Conservation (phyloP, 2,888 invertebrate genomes). For the Thereva unica region DNA sequence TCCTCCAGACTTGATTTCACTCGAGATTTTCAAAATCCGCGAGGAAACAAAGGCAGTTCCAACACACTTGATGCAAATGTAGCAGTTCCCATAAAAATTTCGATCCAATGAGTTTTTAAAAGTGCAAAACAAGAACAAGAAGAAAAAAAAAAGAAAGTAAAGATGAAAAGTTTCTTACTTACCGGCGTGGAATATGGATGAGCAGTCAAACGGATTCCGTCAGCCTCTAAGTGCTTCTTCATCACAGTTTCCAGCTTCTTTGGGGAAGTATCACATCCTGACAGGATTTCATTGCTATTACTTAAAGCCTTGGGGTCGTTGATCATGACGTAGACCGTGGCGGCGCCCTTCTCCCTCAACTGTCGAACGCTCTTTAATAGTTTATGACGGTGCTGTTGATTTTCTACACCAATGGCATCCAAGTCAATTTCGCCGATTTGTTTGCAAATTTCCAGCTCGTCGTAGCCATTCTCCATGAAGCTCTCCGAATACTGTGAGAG, state of each 20-base stretch:
- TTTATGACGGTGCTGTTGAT: slow-evolving; percentile 77
- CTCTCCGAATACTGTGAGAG: slow-evolving; percentile 89
- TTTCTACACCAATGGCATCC: slow-evolving; percentile 91
- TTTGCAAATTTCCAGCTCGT: slow-evolving; percentile 94
- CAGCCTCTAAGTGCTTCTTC: slow-evolving; percentile 81
- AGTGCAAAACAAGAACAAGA: not conserved
- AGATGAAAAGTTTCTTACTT: slow-evolving; percentile 58
- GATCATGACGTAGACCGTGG: slow-evolving; percentile 89
- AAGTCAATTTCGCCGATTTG: slow-evolving; percentile 93
- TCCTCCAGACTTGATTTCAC: no score
- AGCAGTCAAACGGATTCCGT: slow-evolving; percentile 82
- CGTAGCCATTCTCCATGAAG: slow-evolving; percentile 95
- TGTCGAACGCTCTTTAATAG: slow-evolving; percentile 83
- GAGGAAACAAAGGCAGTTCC: no score
- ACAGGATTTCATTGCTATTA: slow-evolving; percentile 61
- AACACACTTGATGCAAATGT: no score
- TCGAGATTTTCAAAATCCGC: no score
- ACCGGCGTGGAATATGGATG: slow-evolving; percentile 93
- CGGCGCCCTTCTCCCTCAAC: slow-evolving; percentile 88
- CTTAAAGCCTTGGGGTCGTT: slow-evolving; percentile 70
- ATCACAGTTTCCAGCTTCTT: slow-evolving; percentile 74
- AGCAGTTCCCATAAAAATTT: no score
- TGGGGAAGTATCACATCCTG: slow-evolving; percentile 58
- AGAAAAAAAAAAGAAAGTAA: not conserved
- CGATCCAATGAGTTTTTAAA: not conserved